These are phyloP conservation scores for Ceratina japonica DNA, from an alignment of 1,140 invertebrate genomes.

Conservation along the genomic window DNA sequence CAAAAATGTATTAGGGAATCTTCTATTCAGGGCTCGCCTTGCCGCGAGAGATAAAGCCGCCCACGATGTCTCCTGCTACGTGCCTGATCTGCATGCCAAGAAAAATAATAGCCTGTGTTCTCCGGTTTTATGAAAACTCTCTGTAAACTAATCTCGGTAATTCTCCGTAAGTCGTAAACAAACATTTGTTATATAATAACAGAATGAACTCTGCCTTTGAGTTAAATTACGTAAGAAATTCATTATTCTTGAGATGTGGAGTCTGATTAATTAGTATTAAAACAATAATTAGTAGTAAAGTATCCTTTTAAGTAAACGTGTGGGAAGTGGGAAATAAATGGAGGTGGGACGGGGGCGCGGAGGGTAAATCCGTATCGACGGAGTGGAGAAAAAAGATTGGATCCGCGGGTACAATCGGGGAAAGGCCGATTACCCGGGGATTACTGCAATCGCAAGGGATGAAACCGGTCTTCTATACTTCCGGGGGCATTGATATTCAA, in stretches of 20 bases:
- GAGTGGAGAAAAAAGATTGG: conserved; percentile 43
- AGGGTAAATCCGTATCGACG: background rate
- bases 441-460: conserved; percentile 65
- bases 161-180: background rate
- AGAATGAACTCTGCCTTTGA: too few species aligned
- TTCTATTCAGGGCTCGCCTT: conserved; percentile 60
- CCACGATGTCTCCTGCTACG: conserved; percentile 57
- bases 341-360: too few species aligned
- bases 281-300: too few species aligned
- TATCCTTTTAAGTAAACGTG: background rate
- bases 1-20: conserved; percentile 67
- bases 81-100: conserved; percentile 61
- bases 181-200: too few species aligned
- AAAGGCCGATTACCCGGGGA: conserved; percentile 66
- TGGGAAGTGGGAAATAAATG: background rate
- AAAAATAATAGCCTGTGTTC: conserved; percentile 36
- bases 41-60: conserved; percentile 59
- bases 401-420: conserved; percentile 53
- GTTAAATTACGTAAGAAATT: too few species aligned
- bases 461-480: conserved; percentile 64
- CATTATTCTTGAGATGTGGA: too few species aligned
- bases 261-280: too few species aligned
- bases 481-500: conserved; percentile 72
- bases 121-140: too few species aligned
- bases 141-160: background rate